Evolutionary conservation across 2,113 vertebrate species (phyloP).

Genomic region (Engystomops pustulosus): DNA sequence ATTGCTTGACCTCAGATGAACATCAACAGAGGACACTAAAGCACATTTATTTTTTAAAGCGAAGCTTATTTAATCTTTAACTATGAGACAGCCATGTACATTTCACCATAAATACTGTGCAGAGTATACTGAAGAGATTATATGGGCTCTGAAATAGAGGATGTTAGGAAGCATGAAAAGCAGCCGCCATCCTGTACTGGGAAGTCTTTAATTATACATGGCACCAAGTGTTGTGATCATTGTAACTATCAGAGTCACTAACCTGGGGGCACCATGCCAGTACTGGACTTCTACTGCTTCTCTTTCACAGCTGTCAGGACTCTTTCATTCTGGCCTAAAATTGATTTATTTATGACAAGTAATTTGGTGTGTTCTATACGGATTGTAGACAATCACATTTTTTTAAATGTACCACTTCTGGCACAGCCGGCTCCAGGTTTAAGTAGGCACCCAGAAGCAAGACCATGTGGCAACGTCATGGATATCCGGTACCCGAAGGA

Average conservation of each 20-base stretch:
- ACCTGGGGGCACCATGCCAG: not conserved
- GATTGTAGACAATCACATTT: too few species aligned
- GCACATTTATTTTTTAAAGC: not conserved
- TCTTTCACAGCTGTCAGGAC: not conserved
- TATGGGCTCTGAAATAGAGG: not conserved
- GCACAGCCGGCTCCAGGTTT: too few species aligned
- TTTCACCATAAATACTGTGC: not conserved
- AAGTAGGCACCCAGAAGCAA: too few species aligned
- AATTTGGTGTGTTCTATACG: not conserved
- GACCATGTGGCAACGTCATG: too few species aligned
- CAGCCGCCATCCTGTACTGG: not conserved
- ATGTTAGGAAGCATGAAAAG: not conserved
- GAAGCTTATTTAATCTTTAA: not conserved
- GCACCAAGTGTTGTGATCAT: not conserved
- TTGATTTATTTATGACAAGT: not conserved
- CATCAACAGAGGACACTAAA: slow-evolving; percentile 1
- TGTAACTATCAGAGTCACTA: slow-evolving; percentile 6
- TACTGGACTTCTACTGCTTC: not conserved
- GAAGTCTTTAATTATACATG: not conserved
- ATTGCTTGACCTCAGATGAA: slow-evolving; percentile 44
- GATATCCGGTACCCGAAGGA: too few species aligned
- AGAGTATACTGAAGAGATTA: not conserved
- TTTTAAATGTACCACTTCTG: too few species aligned
- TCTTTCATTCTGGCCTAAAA: not conserved
- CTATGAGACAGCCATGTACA: not conserved